Evolutionary conservation across 2,888 invertebrate species (phyloP).

Genomic region (Lasioglossum leucozonium): DNA sequence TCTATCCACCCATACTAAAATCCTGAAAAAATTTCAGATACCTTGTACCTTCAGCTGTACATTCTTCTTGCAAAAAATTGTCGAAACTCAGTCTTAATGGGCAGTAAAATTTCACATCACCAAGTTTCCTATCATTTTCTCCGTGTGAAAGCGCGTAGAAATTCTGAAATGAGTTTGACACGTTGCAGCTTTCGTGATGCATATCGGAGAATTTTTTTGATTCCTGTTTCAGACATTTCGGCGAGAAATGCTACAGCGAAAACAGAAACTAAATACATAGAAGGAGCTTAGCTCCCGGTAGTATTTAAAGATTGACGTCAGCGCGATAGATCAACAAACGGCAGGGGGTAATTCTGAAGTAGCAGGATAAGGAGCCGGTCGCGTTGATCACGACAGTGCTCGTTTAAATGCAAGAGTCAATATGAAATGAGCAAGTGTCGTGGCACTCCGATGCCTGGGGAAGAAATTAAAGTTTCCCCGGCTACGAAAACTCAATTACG

Average conservation of each 20-base stretch:
- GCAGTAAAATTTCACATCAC: background rate
- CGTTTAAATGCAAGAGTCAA: constrained; percentile 52
- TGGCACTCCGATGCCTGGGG: background rate
- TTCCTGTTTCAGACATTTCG: too few species aligned
- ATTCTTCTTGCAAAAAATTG: background rate
- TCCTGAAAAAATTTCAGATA: background rate
- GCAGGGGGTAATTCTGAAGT: background rate
- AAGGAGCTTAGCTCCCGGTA: background rate
- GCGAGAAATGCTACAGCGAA: background rate
- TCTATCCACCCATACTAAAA: background rate
- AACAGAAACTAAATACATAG: too few species aligned
- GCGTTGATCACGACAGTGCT: constrained; percentile 12
- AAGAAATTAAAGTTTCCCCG: constrained; percentile 53
- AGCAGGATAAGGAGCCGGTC: background rate
- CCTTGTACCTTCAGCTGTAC: too few species aligned
- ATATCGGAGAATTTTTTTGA: background rate
- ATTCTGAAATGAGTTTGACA: background rate
- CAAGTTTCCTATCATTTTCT: background rate
- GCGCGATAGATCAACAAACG: background rate
- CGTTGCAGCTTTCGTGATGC: background rate
- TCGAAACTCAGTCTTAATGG: background rate
- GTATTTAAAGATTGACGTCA: background rate
- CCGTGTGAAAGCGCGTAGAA: background rate
- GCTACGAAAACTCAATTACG: constrained; percentile 52
- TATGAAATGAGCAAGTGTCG: constrained; percentile 19